Percentiles rank a stretch among this genome's conserved stretches.
phyloP scores from a whole-genome alignment of 1,140 invertebrate species.

The Mizuhopecten yessoensis region DNA sequence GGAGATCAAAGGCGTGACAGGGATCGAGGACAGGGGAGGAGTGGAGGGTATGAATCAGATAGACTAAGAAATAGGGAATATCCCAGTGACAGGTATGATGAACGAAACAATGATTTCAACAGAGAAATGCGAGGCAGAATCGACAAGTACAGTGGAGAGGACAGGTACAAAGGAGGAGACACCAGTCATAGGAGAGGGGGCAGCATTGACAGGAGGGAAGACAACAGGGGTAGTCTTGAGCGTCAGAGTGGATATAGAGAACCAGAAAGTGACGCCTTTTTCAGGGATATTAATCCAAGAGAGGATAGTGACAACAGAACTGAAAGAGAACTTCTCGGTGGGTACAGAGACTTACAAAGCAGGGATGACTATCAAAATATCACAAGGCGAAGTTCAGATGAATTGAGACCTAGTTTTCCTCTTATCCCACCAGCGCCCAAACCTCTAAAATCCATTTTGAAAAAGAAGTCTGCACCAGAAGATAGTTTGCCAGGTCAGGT shows the following conservation, averaged over 20 bases:
- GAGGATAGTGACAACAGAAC: conserved; percentile 33
- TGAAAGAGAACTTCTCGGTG: conserved; percentile 53
- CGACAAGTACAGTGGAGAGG: conserved; percentile 48
- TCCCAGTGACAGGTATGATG: conserved; percentile 52
- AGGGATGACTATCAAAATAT: conserved; percentile 49
- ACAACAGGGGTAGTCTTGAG: neutral
- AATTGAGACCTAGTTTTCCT: neutral
- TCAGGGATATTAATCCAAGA: conserved; percentile 41
- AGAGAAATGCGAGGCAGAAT: conserved; percentile 58
- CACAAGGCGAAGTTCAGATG: neutral
- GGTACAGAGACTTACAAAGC: neutral
- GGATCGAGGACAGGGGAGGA: neutral
- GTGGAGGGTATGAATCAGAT: conserved; percentile 31
- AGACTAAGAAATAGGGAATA: conserved; percentile 33
- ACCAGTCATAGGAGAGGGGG: conserved; percentile 45
- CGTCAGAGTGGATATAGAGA: conserved; percentile 21
- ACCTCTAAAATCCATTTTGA: conserved; percentile 73
- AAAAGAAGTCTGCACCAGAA: conserved; percentile 63
- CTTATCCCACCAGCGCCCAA: conserved; percentile 50
- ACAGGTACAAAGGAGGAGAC: conserved; percentile 45
- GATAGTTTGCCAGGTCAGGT: conserved; percentile 36
- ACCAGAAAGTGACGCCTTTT: conserved; percentile 37
- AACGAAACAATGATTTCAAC: neutral
- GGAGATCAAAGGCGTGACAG: conserved; percentile 49
- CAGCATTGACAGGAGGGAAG: conserved; percentile 28